Base-by-base conservation (phyloP, 1,140 invertebrate genomes). In the Musca domestica region DNA sequence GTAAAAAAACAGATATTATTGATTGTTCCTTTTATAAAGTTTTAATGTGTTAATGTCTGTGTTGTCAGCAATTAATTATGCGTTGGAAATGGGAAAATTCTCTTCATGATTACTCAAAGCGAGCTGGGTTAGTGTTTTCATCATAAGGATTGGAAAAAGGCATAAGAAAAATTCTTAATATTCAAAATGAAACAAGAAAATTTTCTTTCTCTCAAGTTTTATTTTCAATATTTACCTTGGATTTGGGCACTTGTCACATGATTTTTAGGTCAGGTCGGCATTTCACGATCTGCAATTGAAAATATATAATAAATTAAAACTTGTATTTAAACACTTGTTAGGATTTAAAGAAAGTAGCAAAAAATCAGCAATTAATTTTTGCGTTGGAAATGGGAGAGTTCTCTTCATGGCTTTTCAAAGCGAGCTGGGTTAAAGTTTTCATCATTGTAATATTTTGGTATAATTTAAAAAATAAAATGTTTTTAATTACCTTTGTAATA, bases 71-170 rank as follows among this genome's bases (percentile, higher is more conserved):
- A 22, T 67, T 63, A 47, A 61, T 12, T 49, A 51, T 65, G 64
- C 64, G 64, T 65, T 65, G 64, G 41, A 67, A 34, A 49, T 58
- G 51, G 66, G 71, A 76, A 71, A 71, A 66, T 77, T 77, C 63
- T 77, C 74, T 76, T 76, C 76, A 76, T 52, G 56, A 48, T 30
- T 46, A 4, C 54, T 77, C 76, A 64, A 77, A 77, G 76, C 74
- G 74, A 76, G 75, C 75, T 76, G 75, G 74, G 75, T 76, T 72
- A 71, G 67, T n/a, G 25, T 71, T 74, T 68, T 75, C 74, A 74
- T 75, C 74, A 75, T n/a, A 47, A 19, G 58, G 4, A 17, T 6
- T 19, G 58, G n/a, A 22, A 63, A 20, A 14, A 27, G 17, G 19
- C n/a, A 67, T 2, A 15, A 23, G 63, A 15, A 17, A 49, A 15